These are phyloP conservation scores for Euborellia annulipes DNA, from an alignment of 1,140 invertebrate genomes.

Conservation along the genomic window DNA sequence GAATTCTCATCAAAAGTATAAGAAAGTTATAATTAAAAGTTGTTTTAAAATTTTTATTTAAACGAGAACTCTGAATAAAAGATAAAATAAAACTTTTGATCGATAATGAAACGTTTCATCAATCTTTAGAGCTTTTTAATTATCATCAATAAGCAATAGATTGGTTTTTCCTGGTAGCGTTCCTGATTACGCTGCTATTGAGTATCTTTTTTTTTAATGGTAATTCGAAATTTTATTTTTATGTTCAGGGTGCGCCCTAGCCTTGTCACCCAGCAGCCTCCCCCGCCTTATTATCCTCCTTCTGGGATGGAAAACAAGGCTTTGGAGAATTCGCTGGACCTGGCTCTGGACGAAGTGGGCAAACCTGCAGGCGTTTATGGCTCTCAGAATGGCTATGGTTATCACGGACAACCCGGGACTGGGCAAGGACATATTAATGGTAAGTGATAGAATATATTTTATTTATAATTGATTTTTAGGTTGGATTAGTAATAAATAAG, in stretches of 20 bases:
- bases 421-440: slow-evolving; percentile 26
- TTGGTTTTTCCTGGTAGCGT: not conserved
- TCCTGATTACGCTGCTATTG: not conserved
- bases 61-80: too few species aligned
- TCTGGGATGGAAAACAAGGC: slow-evolving; percentile 83
- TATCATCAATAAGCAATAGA: slow-evolving; percentile 3
- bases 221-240: slow-evolving; percentile 8
- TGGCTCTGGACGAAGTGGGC: slow-evolving; percentile 61
- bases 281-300: slow-evolving; percentile 66
- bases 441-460: too few species aligned
- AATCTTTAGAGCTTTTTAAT: slow-evolving; percentile 9
- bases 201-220: not conserved
- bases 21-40: too few species aligned
- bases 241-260: slow-evolving; percentile 44
- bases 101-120: too few species aligned
- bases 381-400: slow-evolving; percentile 67
- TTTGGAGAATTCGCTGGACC: slow-evolving; percentile 68
- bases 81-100: too few species aligned
- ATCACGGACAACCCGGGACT: slow-evolving; percentile 37
- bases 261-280: slow-evolving; percentile 61
- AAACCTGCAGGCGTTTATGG: slow-evolving; percentile 65
- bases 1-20: too few species aligned
- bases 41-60: too few species aligned
- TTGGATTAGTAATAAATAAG: too few species aligned
- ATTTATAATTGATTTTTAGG: too few species aligned